Base-by-base conservation (phyloP, 2,888 invertebrate genomes). In the Sycophila texana region DNA sequence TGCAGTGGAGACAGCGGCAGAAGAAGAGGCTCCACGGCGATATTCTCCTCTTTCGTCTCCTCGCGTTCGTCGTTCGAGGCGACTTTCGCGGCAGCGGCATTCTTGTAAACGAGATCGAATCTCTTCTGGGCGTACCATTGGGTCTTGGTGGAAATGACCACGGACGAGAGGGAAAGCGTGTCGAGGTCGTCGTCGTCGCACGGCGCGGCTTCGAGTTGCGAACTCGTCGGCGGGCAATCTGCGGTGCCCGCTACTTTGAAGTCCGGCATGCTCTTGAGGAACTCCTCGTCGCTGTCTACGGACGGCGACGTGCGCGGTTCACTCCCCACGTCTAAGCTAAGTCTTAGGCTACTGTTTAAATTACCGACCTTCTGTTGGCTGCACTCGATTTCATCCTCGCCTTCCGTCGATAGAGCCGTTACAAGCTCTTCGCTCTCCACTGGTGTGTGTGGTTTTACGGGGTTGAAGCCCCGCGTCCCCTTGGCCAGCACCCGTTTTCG, bases 181-280 rank as follows among this genome's bases (percentile, higher is more conserved):
- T 53, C 47, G 1, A 63, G n/a, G n/a, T 75, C 72, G 4, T 80
- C 79, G 18, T 51, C 12, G 22, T 79, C 83, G 22, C 78, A 79
- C 0, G 66, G n/a, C 4, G 75, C 74, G 12, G 82, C 80, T n/a
- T n/a, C n/a, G 0, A 82, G 67, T 26, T 82, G 82, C 10, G 82
- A 82, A 53, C 22, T n/a, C 7, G 80, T 81, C 16, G 80, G 61
- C 12, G 82, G 80, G 18, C 80, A 80, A 1, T 82, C 77, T 14
- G 26, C 57, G 4, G 87, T 86, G 47, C 86, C 86, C n/a, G 82
- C 83, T 73, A 89, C 86, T 61, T 78, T 83, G 47, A 88, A 84
- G n/a, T 81, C 84, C 13, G 89, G 89, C 61, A 89, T 83, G 18
- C 82, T 86, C 5, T 70, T 81, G 16, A 89, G 65, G 66, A 87